phyloP scores from a whole-genome alignment of 2,888 invertebrate species.

The Drosophila phalerata region DNA sequence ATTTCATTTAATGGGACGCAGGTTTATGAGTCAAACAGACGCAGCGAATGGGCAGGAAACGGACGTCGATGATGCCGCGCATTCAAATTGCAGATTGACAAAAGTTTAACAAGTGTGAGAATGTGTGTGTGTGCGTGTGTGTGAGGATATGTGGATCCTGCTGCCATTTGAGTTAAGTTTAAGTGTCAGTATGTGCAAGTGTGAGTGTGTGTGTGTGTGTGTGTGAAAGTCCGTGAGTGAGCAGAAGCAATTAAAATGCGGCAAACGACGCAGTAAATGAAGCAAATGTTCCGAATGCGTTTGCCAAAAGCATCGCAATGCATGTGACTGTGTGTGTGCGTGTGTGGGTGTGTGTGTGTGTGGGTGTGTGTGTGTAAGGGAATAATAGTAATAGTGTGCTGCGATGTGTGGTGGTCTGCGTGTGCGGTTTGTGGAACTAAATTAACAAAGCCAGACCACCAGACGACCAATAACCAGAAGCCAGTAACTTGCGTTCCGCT shows the following conservation, averaged over 20 bases:
- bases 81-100: constrained; percentile 81
- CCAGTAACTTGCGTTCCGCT: constrained; percentile 57
- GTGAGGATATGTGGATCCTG: constrained; percentile 28
- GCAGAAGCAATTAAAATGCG: constrained; percentile 81
- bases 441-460: constrained; percentile 72
- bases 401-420: constrained; percentile 26
- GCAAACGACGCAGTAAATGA: constrained; percentile 82
- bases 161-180: constrained; percentile 28
- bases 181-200: constrained; percentile 32
- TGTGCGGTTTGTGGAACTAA: constrained; percentile 65
- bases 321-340: constrained; percentile 28
- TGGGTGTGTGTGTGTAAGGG: constrained; percentile 31
- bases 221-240: constrained; percentile 51
- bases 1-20: constrained; percentile 78
- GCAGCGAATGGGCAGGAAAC: constrained; percentile 56
- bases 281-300: constrained; percentile 80
- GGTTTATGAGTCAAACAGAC: constrained; percentile 75
- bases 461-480: constrained; percentile 74
- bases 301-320: constrained; percentile 65
- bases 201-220: constrained; percentile 6
- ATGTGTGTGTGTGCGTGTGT: constrained; percentile 31
- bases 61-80: constrained; percentile 71
- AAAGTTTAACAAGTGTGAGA: constrained; percentile 58
- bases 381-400: constrained; percentile 39
- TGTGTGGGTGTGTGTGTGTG: constrained; percentile 28